A percentile compares a stretch with the other conserved stretches of the same genome.
Conservation (phyloP, 2,888 invertebrate species). For the Furcula furcula region DNA sequence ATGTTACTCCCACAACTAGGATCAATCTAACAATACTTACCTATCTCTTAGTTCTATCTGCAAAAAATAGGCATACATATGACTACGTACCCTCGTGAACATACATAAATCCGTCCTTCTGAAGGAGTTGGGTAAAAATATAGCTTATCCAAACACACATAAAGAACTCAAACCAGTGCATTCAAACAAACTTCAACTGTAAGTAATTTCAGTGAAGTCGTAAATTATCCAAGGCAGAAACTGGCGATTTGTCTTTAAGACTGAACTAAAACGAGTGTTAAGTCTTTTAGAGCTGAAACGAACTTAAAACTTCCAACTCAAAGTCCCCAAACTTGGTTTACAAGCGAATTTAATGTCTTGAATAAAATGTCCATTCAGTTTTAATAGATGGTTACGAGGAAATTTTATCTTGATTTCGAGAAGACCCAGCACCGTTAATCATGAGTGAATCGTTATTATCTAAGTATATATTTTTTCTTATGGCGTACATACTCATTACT, state of each 20-base stretch:
- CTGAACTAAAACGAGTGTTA: conserved; percentile 26
- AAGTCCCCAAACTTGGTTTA: conserved; percentile 26
- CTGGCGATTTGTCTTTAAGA: conserved; percentile 15
- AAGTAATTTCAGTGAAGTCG: conserved; percentile 8
- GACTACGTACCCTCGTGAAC: too few relatives aligned
- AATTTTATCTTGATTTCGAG: not conserved
- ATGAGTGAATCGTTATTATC: too few relatives aligned
- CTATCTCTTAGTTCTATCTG: too few relatives aligned
- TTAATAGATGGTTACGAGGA: conserved; percentile 1
- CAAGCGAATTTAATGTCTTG: conserved; percentile 24
- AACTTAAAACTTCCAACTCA: conserved; percentile 31
- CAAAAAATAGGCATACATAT: too few relatives aligned
- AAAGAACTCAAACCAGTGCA: not conserved
- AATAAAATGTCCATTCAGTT: conserved; percentile 1
- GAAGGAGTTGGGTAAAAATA: too few relatives aligned
- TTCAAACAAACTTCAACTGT: conserved; percentile 17
- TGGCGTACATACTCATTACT: too few relatives aligned
- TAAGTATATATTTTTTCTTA: too few relatives aligned
- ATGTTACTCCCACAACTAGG: too few relatives aligned
- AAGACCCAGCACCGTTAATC: too few relatives aligned
- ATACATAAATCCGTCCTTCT: too few relatives aligned
- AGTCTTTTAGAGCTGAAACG: conserved; percentile 27
- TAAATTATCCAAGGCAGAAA: conserved; percentile 20
- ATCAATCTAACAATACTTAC: too few relatives aligned
- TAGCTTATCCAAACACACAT: too few relatives aligned